Evolutionary conservation across 2,113 vertebrate genomes (phyloP).

Genomic region (Anhinga rufa): DNA sequence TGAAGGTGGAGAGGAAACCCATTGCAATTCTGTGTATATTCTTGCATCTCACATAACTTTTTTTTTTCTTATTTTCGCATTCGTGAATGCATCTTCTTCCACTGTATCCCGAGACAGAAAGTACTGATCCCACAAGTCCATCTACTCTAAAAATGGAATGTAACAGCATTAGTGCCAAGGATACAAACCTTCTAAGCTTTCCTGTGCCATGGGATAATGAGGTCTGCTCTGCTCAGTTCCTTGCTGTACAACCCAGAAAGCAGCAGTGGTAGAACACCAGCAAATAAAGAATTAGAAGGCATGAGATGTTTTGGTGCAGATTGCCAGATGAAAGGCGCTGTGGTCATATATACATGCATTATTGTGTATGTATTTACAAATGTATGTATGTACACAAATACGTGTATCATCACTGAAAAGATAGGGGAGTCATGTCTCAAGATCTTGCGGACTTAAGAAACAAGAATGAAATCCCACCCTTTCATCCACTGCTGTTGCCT

Average conservation of each 20-base stretch:
- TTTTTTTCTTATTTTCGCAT: neutral
- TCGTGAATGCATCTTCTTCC: neutral
- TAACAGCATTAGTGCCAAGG: neutral
- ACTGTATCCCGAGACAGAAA: neutral
- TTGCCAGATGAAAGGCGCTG: neutral
- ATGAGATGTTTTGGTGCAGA: too few relatives aligned
- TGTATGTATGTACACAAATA: too few relatives aligned
- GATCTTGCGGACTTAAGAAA: neutral
- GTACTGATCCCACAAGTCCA: neutral
- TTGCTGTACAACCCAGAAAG: neutral
- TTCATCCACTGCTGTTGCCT: neutral
- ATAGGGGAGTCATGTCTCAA: neutral
- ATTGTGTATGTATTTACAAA: too few relatives aligned
- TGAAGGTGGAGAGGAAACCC: neutral
- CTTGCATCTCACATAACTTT: neutral
- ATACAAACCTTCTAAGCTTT: neutral
- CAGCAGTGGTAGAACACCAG: neutral
- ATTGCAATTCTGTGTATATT: neutral
- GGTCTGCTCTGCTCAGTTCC: too few relatives aligned
- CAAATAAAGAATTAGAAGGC: neutral
- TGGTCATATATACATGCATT: neutral
- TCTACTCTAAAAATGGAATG: neutral
- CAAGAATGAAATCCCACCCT: neutral
- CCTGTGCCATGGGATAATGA: neutral
- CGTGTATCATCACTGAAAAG: neutral